Evolutionary conservation across 1,140 invertebrate species (phyloP).

Genomic region (Geopemphigus sp.): DNA sequence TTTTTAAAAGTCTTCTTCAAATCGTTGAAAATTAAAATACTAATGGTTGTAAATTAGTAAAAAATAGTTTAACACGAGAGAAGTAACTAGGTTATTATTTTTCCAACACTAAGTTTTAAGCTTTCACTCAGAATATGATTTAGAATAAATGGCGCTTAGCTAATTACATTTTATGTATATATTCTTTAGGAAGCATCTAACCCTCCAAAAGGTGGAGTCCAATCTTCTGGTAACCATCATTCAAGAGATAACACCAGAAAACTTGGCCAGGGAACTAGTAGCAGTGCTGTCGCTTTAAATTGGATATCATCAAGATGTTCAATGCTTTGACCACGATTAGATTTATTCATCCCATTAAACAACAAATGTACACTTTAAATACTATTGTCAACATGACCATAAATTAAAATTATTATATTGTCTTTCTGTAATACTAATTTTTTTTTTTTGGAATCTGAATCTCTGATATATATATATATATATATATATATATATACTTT

Average conservation of each 20-base stretch:
- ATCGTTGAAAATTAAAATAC: no score
- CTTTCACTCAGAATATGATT: neutral
- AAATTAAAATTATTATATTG: slow-evolving; percentile 29
- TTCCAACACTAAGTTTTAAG: no score
- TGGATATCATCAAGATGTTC: slow-evolving; percentile 50
- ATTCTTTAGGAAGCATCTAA: slow-evolving; percentile 72
- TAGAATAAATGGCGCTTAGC: no score
- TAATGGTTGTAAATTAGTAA: no score
- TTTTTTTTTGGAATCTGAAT: slow-evolving; percentile 25
- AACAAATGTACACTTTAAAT: slow-evolving; percentile 13
- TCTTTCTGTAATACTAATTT: slow-evolving; percentile 28
- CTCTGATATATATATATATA: slow-evolving; percentile 25
- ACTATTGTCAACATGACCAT: slow-evolving; percentile 15
- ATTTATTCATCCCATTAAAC: neutral
- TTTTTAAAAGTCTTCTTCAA: no score
- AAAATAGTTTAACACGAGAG: no score
- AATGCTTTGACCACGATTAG: slow-evolving; percentile 46
- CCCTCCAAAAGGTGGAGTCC: slow-evolving; percentile 72
- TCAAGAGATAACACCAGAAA: slow-evolving; percentile 65
- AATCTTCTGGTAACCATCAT: slow-evolving; percentile 68
- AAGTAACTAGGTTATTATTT: no score
- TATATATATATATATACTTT: neutral
- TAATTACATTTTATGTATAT: slow-evolving; percentile 52
- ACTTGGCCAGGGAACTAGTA: slow-evolving; percentile 31
- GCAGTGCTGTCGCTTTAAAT: neutral